Evolutionary conservation across 2,888 invertebrate species (phyloP).

Genomic region (Syrphus vitripennis): DNA sequence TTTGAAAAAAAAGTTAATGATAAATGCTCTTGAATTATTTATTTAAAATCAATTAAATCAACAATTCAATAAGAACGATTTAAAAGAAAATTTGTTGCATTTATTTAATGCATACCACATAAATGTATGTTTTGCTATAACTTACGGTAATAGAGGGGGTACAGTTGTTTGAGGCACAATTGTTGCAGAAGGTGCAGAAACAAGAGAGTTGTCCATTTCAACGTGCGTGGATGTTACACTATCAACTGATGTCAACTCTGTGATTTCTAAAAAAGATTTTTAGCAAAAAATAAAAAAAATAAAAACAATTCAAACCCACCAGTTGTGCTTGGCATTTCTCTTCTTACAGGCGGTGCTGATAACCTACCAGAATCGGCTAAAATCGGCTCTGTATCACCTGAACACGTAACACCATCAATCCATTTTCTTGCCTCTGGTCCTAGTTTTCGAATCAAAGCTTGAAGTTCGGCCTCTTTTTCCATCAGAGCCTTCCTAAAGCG

Average conservation of each 20-base stretch:
- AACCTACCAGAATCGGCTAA: conserved; percentile 77
- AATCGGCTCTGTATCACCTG: conserved; percentile 79
- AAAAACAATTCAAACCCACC: conserved; percentile 73
- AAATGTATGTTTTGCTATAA: too few relatives aligned
- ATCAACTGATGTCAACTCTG: conserved; percentile 88
- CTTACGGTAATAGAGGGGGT: conserved; percentile 77
- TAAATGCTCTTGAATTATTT: too few relatives aligned
- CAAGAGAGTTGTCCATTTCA: conserved; percentile 81
- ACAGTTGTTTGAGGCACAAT: conserved; percentile 77
- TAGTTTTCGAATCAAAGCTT: conserved; percentile 82
- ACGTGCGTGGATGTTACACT: conserved; percentile 86
- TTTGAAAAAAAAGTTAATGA: not conserved
- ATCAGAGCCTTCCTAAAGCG: conserved; percentile 91
- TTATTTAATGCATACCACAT: too few relatives aligned
- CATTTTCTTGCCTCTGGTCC: conserved; percentile 81
- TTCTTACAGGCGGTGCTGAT: conserved; percentile 79
- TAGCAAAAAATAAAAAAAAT: not conserved
- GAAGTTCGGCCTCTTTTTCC: conserved; percentile 91
- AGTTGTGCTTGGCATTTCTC: conserved; percentile 81
- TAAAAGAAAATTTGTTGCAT: too few relatives aligned
- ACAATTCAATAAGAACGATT: too few relatives aligned
- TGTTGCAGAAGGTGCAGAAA: conserved; percentile 77
- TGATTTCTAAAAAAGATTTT: conserved; percentile 83
- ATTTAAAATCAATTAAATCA: too few relatives aligned
- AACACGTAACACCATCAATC: conserved; percentile 80